Evolutionary conservation across 2,113 vertebrate genomes (phyloP), one percentile per base, ranked within the genome.

Genomic region (Callaeas wilsoni): DNA sequence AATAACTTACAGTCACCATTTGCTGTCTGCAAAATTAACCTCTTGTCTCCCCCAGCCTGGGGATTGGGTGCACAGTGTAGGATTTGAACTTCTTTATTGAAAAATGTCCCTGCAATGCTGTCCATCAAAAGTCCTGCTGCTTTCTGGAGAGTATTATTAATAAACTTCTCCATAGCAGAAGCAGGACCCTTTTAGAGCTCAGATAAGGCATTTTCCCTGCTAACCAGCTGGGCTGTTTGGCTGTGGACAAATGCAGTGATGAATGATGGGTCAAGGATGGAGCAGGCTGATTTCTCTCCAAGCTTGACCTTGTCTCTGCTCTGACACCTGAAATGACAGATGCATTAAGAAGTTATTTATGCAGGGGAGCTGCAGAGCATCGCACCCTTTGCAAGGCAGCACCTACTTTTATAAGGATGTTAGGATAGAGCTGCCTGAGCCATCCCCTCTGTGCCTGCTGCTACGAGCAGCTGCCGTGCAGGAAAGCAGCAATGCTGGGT

Each of bases 261-360:
- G 93, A 97, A 97, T 97, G 95, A 94, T 4, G 10, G 96, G 96
- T 97, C 96, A 96, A 87, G 90, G 90, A 97, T 94, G 86, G 95
- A 97, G 94, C 96, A 96, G 90, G 93, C 87, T 94, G 97, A 96
- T 97, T 97, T 97, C 78, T 94, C 87, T 97, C 75, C 78, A 89
- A 90, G 94, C 96, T 91, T 96, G 96, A 96, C 96, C 97, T 97
- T 97, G 95, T 94, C 92, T 96, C 50, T 67, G 75, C 32, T 87
- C 77, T 89, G 95, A 96, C 92, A 96, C 80, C 89, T 91, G 87
- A 96, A 95, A 97, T 97, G 97, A 96, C 96, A 95, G 96, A 85
- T 92, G 87, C 95, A 96, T 97, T 96, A 96, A 91, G 82, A 50
- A 86, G 91, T 96, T 95, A 93, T 96, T 97, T 96, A 94, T 97